Evolutionary conservation across 2,888 invertebrate genomes (phyloP), one percentile per base, ranked within the genome.

Genomic region (Serripes groenlandicus): DNA sequence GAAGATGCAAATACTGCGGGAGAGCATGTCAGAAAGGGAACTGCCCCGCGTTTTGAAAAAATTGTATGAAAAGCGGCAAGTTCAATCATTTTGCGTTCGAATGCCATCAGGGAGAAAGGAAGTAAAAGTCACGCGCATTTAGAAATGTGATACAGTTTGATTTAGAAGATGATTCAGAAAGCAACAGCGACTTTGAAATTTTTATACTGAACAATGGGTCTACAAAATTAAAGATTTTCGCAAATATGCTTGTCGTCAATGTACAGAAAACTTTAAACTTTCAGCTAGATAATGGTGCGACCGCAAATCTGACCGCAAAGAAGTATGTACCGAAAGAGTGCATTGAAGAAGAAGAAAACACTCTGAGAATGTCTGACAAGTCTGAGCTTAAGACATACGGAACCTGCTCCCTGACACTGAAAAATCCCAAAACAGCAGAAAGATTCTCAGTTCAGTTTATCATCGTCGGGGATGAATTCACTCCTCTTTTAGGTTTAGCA

Each of bases 11-110:
- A n/a, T n/a, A n/a, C n/a, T n/a, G n/a, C n/a, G n/a, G n/a, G n/a
- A n/a, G n/a, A n/a, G n/a, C n/a, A n/a, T n/a, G n/a, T n/a, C n/a
- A n/a, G n/a, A n/a, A n/a, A n/a, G n/a, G n/a, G n/a, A n/a, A n/a
- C n/a, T n/a, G n/a, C n/a, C n/a, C n/a, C n/a, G n/a, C n/a, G n/a
- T n/a, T n/a, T n/a, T n/a, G n/a, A n/a, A n/a, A n/a, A n/a, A n/a
- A n/a, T n/a, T n/a, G n/a, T n/a, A n/a, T n/a, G n/a, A n/a, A n/a
- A n/a, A n/a, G n/a, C n/a, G n/a, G n/a, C n/a, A n/a, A n/a, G n/a
- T n/a, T 68, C 23, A 68, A 68, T 9, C 68, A 68, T n/a, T 37
- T 68, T 37, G 68, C 68, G 42, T 68, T 37, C 5, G 68, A 68
- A 37, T 68, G 68, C 26, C 68, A n/a, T 4, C 68, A 68, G 26